Percentiles rank a stretch among this genome's conserved stretches.
Conservation (phyloP, 2,797 vertebrate genomes). For the Phataginus tricuspis region DNA sequence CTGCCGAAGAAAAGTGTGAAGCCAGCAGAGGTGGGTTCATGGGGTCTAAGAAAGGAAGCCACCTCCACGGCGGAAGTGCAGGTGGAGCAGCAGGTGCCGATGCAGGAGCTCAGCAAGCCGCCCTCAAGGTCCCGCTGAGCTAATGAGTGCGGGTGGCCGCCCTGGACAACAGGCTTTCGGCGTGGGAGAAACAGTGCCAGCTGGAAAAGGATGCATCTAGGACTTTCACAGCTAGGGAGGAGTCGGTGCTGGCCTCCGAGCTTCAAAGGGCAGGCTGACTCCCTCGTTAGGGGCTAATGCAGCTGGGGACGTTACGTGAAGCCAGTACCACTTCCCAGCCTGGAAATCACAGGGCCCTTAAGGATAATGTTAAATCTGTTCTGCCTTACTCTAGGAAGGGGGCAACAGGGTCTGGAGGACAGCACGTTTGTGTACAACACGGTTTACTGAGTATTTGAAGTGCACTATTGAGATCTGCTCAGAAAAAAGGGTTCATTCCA, state of each 20-base stretch:
- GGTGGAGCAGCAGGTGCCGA: not conserved
- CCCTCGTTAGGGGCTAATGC: not conserved
- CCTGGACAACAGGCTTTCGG: not conserved
- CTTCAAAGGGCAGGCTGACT: not conserved
- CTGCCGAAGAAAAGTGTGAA: not conserved
- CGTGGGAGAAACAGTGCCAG: not conserved
- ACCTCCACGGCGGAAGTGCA: not conserved
- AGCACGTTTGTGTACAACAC: too few relatives aligned
- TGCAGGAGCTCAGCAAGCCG: rapidly evolving
- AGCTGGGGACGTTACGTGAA: not conserved
- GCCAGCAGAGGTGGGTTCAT: not conserved
- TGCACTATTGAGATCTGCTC: not conserved
- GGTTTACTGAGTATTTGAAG: not conserved
- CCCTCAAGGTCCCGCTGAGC: not conserved
- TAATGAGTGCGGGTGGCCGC: not conserved
- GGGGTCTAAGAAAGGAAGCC: not conserved
- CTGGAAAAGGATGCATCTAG: not conserved
- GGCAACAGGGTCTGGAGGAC: not conserved
- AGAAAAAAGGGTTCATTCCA: not conserved
- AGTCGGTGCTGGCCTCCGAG: not conserved
- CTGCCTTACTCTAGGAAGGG: not conserved
- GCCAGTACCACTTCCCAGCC: not conserved
- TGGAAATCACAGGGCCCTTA: not conserved
- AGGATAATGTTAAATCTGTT: not conserved
- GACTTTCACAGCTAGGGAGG: not conserved